Base-by-base conservation (phyloP, 1,140 invertebrate genomes). In the Scaptomyza hsui region DNA sequence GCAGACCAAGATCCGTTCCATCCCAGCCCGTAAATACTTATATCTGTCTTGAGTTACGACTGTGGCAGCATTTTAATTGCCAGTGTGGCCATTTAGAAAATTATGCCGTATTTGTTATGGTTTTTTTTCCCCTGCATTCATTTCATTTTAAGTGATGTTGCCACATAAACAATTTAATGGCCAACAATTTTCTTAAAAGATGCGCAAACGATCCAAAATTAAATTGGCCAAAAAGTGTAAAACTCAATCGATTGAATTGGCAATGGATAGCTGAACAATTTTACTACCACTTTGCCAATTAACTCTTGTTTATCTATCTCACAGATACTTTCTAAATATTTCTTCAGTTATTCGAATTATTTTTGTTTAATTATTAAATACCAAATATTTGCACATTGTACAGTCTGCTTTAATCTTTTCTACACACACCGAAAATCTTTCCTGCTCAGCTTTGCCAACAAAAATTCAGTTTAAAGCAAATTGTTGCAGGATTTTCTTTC, bases 31-130 rank as follows among this genome's bases (percentile, higher is more conserved):
- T 52, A 59, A 51, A 67, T 68, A 67, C 4, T 24, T 42, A 12
- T 32, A 37, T n/a, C 55, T 55, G 39, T 60, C 12, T 65, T 70
- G 63, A 80, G 74, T 63, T 76, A 64, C 76, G 77, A 68, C 51
- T 73, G 64, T 63, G 61, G 59, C 45, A 72, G 64, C 78, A 88
- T 81, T 86, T 86, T 86, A 88, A 86, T 88, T 86, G 82, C 81
- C 63, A 37, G 42, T 37, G 29, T 18, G 19, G 59, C 67, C 67
- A 53, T 56, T 71, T 57, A 53, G 62, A 59, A 63, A 63, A 56
- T 70, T 70, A 49, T 70, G 29, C 41, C 35, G 7, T 16, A 72
- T 81, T 67, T 44, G 42, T 39, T 63, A 53, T 59, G 55, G 52
- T 18, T 45, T 16, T 37, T 44, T 24, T 5, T 51, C 9, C 26